A percentile compares a stretch with the other conserved stretches of the same genome.
Conservation (phyloP, 1,140 invertebrate genomes). For the Aporrectodea caliginosa region DNA sequence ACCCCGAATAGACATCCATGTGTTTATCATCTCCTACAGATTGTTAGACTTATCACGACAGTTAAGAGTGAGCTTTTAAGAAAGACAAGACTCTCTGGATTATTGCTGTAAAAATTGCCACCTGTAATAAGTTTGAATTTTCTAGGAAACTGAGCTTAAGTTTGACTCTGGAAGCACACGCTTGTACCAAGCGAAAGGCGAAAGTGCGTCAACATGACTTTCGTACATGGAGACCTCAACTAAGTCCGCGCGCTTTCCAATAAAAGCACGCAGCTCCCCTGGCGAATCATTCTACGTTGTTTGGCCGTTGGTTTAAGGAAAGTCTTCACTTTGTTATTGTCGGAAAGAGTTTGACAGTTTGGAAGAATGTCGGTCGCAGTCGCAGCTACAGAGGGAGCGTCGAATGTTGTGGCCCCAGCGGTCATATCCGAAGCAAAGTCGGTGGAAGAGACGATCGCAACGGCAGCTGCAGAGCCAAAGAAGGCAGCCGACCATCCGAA, state of each 20-base stretch:
- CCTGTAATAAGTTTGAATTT: not conserved
- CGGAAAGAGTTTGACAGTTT: too few relatives aligned
- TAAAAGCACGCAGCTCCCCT: not conserved
- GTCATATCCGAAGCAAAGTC: conserved; percentile 33
- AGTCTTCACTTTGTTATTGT: not conserved
- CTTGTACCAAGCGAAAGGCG: not conserved
- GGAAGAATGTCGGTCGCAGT: conserved; percentile 7
- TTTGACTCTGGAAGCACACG: not conserved
- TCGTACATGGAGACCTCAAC: not conserved
- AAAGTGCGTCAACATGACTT: not conserved
- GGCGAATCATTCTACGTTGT: too few relatives aligned
- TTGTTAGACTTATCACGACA: not conserved
- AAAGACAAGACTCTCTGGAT: not conserved
- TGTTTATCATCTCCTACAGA: not conserved
- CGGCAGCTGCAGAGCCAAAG: conserved; percentile 32
- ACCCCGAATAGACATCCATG: not conserved
- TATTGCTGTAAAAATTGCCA: not conserved
- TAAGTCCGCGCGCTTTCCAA: not conserved
- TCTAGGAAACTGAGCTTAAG: not conserved
- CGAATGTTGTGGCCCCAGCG: too few relatives aligned
- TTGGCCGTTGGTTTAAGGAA: not conserved
- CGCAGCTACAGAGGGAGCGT: conserved; percentile 28
- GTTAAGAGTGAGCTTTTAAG: not conserved
- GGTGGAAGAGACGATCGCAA: conserved; percentile 31
- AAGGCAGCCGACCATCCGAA: conserved; percentile 42